phyloP scores from a whole-genome alignment of 92 coral and sea anemone genomes.

The Phymanthus crucifer region DNA sequence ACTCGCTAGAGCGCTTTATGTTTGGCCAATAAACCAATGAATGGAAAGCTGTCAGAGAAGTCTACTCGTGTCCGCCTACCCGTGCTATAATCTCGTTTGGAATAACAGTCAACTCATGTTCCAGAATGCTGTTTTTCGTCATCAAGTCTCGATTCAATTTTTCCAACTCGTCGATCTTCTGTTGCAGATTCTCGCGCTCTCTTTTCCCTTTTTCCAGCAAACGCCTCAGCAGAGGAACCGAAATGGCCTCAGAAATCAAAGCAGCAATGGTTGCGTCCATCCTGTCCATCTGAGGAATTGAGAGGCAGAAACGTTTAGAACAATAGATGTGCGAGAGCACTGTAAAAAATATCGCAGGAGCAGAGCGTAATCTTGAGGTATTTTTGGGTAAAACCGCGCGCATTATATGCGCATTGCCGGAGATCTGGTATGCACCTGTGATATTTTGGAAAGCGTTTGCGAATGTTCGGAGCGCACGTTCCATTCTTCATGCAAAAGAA shows the following conservation, averaged over 20 bases:
- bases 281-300: slow-evolving; percentile 3
- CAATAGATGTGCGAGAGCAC: no score
- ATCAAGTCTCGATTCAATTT: slow-evolving; percentile 31
- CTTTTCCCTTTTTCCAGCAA: slow-evolving; percentile 16
- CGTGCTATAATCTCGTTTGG: slow-evolving; percentile 26
- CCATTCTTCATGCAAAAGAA: no score
- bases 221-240: slow-evolving; percentile 15
- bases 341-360: no score
- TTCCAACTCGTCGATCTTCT: slow-evolving; percentile 23
- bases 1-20: neutral
- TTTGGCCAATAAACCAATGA: no score
- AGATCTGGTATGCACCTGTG: no score
- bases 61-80: neutral
- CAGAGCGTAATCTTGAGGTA: no score
- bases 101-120: slow-evolving; percentile 25
- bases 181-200: neutral
- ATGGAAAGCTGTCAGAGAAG: no score
- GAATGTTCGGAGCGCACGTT: no score
- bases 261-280: slow-evolving; percentile 11
- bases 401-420: no score
- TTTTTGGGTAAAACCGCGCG: no score
- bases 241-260: slow-evolving; percentile 15
- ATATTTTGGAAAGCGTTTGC: no score
- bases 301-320: neutral
- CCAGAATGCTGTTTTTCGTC: slow-evolving; percentile 29